These are phyloP conservation scores for Cynocephalus volans DNA, from an alignment of 2,113 vertebrate species.

Conservation along the genomic window DNA sequence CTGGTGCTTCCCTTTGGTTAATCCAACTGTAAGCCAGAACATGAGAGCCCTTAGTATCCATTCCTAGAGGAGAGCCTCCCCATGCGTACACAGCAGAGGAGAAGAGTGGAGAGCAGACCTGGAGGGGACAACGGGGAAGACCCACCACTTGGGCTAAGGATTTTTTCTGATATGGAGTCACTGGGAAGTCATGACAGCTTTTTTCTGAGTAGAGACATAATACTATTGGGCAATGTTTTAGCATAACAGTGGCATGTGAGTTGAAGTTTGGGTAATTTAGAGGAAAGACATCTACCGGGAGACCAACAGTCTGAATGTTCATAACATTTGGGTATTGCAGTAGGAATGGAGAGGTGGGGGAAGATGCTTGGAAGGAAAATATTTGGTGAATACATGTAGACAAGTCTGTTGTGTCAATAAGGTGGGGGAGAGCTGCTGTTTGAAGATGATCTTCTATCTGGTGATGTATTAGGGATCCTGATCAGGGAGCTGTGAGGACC, in stretches of 20 bases:
- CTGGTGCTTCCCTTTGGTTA: not conserved
- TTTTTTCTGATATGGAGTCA: not conserved
- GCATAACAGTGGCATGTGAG: not conserved
- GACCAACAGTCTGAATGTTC: not conserved
- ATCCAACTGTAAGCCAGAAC: not conserved
- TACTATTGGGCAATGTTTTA: not conserved
- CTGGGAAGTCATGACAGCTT: not conserved
- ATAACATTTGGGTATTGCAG: not conserved
- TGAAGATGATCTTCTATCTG: not conserved
- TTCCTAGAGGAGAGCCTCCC: not conserved
- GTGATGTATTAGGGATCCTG: not conserved
- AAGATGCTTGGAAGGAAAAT: not conserved
- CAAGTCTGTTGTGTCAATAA: not conserved
- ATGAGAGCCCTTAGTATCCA: not conserved
- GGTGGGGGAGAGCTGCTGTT: not conserved
- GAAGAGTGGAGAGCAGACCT: not conserved
- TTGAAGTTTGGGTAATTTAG: not conserved
- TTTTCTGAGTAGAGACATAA: not conserved
- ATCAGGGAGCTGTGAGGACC: slow-evolving; percentile 2
- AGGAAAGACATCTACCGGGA: not conserved
- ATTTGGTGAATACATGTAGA: not conserved
- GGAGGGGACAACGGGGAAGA: not conserved
- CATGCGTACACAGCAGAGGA: not conserved
- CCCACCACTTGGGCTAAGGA: not conserved
- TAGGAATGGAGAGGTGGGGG: not conserved